A percentile compares a stretch with the other conserved stretches of the same genome.
Conservation (phyloP, 2,888 invertebrate genomes). For the Lumbricus terrestris region DNA sequence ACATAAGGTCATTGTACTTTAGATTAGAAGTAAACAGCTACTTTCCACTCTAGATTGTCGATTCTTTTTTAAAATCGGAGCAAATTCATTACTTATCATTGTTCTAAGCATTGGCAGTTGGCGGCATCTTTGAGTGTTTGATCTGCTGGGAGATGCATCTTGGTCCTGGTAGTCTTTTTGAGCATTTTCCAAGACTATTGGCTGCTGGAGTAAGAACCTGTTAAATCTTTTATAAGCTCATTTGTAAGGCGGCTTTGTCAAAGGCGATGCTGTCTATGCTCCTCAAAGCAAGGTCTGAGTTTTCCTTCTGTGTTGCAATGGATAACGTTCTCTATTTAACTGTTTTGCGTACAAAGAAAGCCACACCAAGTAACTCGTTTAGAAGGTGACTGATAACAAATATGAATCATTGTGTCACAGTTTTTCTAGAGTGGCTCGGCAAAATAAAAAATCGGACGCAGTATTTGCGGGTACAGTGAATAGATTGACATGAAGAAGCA, state of each 20-base stretch:
- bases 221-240: not conserved
- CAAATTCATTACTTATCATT: no score
- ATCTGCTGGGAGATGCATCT: no score
- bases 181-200: not conserved
- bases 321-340: not conserved
- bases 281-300: not conserved
- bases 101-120: no score
- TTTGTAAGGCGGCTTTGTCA: no score
- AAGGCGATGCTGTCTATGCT: not conserved
- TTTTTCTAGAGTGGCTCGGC: not conserved
- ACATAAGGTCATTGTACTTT: no score
- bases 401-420: not conserved
- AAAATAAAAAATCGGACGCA: not conserved
- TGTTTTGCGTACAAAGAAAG: not conserved
- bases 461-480: not conserved
- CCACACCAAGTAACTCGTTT: not conserved
- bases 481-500: not conserved
- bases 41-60: no score
- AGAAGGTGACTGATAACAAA: not conserved
- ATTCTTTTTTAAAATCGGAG: no score
- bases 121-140: no score
- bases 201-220: not conserved
- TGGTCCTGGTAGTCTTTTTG: no score
- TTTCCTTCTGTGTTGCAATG: not conserved
- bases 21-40: no score